These are phyloP conservation scores for Phyllopteryx taeniolatus DNA, from an alignment of 2,113 vertebrate genomes.

Conservation along the genomic window DNA sequence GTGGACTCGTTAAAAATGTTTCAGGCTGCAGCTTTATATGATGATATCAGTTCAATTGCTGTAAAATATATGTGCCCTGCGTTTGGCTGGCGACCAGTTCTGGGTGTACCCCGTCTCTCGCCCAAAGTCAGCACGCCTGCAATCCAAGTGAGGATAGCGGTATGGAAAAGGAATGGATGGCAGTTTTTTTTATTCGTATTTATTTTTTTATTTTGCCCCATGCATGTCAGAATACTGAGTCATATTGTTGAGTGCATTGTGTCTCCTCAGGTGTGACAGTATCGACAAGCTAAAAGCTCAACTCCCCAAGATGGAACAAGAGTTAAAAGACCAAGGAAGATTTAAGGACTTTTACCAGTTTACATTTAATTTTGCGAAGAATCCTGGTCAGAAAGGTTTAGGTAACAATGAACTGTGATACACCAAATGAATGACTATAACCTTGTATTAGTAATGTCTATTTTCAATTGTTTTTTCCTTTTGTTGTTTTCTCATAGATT, in stretches of 20 bases:
- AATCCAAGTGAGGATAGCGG: too few relatives aligned
- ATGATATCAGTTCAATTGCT: too few relatives aligned
- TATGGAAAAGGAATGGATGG: too few relatives aligned
- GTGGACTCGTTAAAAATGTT: too few relatives aligned
- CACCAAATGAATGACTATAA: not conserved
- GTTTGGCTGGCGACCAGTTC: too few relatives aligned
- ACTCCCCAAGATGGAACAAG: conserved; percentile 88
- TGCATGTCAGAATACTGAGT: not conserved
- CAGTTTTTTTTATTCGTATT: too few relatives aligned
- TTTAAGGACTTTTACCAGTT: conserved; percentile 97
- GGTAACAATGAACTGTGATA: conserved; percentile 71
- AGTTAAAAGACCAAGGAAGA: conserved; percentile 85
- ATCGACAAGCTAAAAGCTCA: conserved; percentile 87
- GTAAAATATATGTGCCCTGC: too few relatives aligned
- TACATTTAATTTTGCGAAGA: conserved; percentile 95
- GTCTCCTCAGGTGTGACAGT: conserved; percentile 81
- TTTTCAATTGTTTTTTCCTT: not conserved
- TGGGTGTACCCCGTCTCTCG: too few relatives aligned
- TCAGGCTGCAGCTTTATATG: too few relatives aligned
- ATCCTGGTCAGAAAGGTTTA: conserved; percentile 91
- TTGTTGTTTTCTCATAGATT: conserved; percentile 74
- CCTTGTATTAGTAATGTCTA: too few relatives aligned
- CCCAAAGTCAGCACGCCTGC: too few relatives aligned
- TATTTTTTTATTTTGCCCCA: not conserved
- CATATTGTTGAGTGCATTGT: not conserved